Base-by-base conservation (phyloP, 2,888 invertebrate species). In the Ennomos fuscantarius region DNA sequence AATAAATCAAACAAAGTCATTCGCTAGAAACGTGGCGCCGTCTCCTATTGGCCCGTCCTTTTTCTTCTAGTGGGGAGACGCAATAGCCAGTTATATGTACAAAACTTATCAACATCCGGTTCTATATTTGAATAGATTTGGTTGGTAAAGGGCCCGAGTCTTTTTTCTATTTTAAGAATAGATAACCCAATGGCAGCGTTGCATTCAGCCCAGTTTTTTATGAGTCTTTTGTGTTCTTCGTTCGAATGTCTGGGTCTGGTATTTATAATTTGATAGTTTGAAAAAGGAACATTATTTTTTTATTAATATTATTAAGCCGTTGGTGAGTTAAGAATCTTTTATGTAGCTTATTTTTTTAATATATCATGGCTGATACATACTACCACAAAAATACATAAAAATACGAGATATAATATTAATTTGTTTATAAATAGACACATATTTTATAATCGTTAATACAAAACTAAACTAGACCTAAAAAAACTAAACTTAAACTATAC, bases 1-100 rank as follows among this genome's bases (percentile, higher is more conserved):
- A 78, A 78, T 78, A 76, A 78, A 78, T 79, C 74, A 24, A 1
- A n/a, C 1, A 76, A 76, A 78, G 69, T 69, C 46, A 47, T 24
- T 24, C 33, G 36, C 37, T 24, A 42, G 47, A 42, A 56, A 39
- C 51, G 51, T 37, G 34, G 46, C 51, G 42, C 51, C 33, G 12
- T 51, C 46, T 56, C 66, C 68, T 55, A 80, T 80, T 76, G 79
- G 79, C 11, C 54, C 63, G 62, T 54, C 45, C 41, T 65, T 65
- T 68, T 69, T 68, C 65, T 60, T 69, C 66, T 65, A 65, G 67
- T 68, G 70, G 73, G 74, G 74, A 65, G 55, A 60, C 63, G 45
- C 42, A 11, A n/a, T 42, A 37, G 37, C 48, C 40, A 50, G 45
- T 33, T 36, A 42, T 56, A 47, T 56, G 46, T 51, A 51, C 51